Evolutionary conservation across 1,140 invertebrate genomes (phyloP).

Genomic region (Penaeus japonicus): DNA sequence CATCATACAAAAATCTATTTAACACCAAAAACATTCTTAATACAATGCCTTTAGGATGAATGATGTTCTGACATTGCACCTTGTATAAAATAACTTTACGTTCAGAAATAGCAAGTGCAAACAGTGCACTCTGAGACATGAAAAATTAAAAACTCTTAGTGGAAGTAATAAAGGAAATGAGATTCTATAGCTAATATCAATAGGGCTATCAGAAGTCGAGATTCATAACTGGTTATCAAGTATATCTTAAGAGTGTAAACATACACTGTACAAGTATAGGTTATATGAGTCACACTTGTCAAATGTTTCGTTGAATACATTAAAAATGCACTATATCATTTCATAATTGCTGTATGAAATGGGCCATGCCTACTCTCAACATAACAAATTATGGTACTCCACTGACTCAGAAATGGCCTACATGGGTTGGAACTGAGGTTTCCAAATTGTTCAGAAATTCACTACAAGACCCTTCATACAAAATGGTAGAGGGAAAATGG

Average conservation of each 20-base stretch:
- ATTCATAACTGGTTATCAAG: conserved; percentile 54
- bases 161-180: conserved; percentile 49
- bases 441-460: conserved; percentile 50
- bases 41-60: conserved; percentile 45
- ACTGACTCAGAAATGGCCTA: conserved; percentile 49
- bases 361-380: conserved; percentile 48
- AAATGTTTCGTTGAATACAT: conserved; percentile 55
- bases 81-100: conserved; percentile 50
- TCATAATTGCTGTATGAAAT: conserved; percentile 46
- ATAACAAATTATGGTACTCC: conserved; percentile 50
- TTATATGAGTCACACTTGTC: conserved; percentile 56
- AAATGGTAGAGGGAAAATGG: conserved; percentile 52
- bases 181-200: conserved; percentile 57
- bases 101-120: conserved; percentile 41
- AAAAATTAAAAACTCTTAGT: conserved; percentile 50
- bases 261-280: conserved; percentile 55
- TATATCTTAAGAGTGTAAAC: conserved; percentile 52
- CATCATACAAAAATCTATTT: conserved; percentile 52
- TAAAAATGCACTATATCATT: conserved; percentile 50
- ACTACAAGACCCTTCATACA: conserved; percentile 53
- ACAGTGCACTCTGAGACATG: conserved; percentile 40
- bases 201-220: conserved; percentile 53
- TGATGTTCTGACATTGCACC: conserved; percentile 48
- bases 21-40: conserved; percentile 48
- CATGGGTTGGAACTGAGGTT: conserved; percentile 44